Base-by-base conservation (phyloP, 2,888 invertebrate species). In the Acheta domesticus region DNA sequence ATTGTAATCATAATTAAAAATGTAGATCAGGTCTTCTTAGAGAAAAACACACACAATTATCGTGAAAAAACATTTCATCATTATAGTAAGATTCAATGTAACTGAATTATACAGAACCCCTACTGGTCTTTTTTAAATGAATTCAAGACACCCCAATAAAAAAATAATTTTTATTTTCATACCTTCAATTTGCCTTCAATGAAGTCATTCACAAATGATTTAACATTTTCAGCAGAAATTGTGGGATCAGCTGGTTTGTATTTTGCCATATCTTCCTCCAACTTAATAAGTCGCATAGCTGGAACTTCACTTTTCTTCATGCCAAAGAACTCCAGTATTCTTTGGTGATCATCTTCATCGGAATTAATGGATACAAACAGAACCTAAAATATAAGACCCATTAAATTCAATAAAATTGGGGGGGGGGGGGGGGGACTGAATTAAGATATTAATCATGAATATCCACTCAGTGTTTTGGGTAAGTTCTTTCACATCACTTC, bases 251-350 rank as follows among this genome's bases (percentile, higher is more conserved):
- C 90, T 49, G 99, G 99, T 88, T 98, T 99, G 91, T 94, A 99
- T 87, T 98, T 98, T 86, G 95, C 93, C 97, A 98, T 98, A 86
- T 98, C 97, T 85, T 98, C 97, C 87, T 97, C 97, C 82, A 99
- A 90, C 83, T 94, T 94, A 87, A 99, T 99, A 83, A 99, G 90
- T 84, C 98, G 93, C 85, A 96, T 94, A 2, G 94, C 92, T 12
- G 97, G 97, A 19, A 94, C 92, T 86, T 96, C 96, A n/a, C 95
- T 94, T 87, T 95, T 94, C 89, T 94, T 95, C 92, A 99, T 93
- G 84, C 98, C 99, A 88, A 99, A 99, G 95, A 98, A 99, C 89
- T 99, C 99, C 86, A 99, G 90, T 87, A 99, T 99, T 86, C 99
- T 92, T 85, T 94, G 93, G 88, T 99, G 98, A 87, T 99, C 99